Evolutionary conservation across 2,113 vertebrate genomes (phyloP), one percentile per base, ranked within the genome.

Genomic region (Thalassarche chlororhynchos): DNA sequence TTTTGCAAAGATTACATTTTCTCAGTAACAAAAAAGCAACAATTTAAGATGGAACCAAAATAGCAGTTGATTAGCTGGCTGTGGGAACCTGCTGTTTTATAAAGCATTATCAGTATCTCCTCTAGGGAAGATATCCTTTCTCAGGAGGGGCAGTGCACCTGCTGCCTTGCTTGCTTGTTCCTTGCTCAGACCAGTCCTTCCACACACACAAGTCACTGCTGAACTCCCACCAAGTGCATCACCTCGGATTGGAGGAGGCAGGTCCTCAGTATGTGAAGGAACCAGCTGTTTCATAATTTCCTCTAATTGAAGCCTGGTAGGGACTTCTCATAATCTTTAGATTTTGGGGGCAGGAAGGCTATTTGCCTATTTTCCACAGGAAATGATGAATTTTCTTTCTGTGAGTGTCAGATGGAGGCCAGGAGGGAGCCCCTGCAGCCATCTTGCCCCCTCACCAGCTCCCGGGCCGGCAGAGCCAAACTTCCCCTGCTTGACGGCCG

Each of bases 401-500:
- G 79, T 3, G 26, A 26, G 29, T 62, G 89, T 49, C n/a, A 26
- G 62, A 70, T 76, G n/a, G 68, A 88, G 87, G 80, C 66, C 92
- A 79, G 95, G n/a, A 34, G 85, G 75, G 17, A 69, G 65, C 60
- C 87, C 83, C 58, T n/a, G 55, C 90, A 46, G 71, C 92, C 97
- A 93, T 95, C 70, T 78, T 96, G 69, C 65, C 72, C 96, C 94
- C 72, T 85, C 76, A 58, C 47, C 81, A 66, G 58, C 81, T 95
- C 88, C 90, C 47, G 61, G 58, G 87, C 88, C 78, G 40, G 86
- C 88, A 87, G 69, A 95, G 71, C 81, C 69, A 9, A 20, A 17
- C 78, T 79, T 79, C 82, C 96, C 70, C 93, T 55, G 26, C 54
- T 38, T 16, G 44, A 76, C 3, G 88, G 82, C 49, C 46, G 19